A percentile compares a stretch with the other conserved stretches of the same genome.
phyloP scores from a whole-genome alignment of 2,113 vertebrate genomes.

The Elgaria multicarinata region DNA sequence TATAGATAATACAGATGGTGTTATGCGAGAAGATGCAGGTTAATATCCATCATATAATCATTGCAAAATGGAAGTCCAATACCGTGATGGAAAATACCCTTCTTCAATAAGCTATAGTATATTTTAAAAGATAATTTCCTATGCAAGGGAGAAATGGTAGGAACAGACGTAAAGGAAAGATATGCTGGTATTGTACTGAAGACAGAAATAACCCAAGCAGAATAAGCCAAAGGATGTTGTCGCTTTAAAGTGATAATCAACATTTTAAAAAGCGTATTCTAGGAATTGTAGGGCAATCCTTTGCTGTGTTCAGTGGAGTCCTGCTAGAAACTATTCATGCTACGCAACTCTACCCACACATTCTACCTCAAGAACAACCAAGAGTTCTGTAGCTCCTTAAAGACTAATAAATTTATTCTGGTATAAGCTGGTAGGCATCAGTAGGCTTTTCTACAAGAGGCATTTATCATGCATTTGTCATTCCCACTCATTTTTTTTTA shows the following conservation, averaged over 20 bases:
- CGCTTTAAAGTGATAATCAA: background rate
- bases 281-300: background rate
- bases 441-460: too few species aligned
- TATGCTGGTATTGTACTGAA: slow-evolving; percentile 30
- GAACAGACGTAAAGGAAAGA: slow-evolving; percentile 56
- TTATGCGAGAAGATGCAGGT: slow-evolving; percentile 45
- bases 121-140: slow-evolving; percentile 51
- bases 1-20: slow-evolving; percentile 48
- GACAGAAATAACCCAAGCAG: background rate
- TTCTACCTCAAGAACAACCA: background rate
- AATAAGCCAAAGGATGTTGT: background rate
- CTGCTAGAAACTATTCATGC: background rate
- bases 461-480: too few species aligned
- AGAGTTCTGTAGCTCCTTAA: too few species aligned
- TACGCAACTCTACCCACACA: background rate
- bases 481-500: too few species aligned
- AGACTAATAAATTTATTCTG: too few species aligned
- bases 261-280: background rate
- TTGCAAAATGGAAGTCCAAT: slow-evolving; percentile 53
- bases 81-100: slow-evolving; percentile 56
- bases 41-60: slow-evolving; percentile 53
- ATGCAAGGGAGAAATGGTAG: slow-evolving; percentile 42
- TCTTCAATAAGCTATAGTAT: slow-evolving; percentile 53
- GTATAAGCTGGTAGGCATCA: too few species aligned
- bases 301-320: background rate